Conservation (phyloP, 2,113 vertebrate species). For the Actenoides lindsayi region DNA sequence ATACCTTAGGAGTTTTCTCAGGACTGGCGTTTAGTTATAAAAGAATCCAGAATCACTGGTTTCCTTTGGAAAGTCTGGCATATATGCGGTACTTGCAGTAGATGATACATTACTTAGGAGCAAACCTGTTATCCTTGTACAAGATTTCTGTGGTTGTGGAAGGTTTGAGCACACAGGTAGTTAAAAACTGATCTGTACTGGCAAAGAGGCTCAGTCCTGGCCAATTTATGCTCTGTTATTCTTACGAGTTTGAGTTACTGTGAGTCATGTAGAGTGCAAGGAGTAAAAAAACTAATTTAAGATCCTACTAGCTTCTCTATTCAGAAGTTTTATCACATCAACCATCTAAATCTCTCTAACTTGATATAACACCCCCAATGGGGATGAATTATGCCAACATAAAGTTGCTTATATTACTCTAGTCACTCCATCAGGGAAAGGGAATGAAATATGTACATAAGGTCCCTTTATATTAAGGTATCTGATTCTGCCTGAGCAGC, state of each 20-base stretch:
- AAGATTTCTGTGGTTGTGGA: conserved; percentile 3
- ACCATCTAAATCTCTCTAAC: conserved; percentile 53
- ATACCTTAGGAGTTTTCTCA: neutral
- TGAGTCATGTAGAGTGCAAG: conserved; percentile 33
- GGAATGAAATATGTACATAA: neutral
- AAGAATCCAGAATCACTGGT: neutral
- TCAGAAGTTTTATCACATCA: conserved; percentile 35
- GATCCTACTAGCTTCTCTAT: conserved; percentile 11
- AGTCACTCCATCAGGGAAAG: neutral
- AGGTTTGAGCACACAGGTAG: neutral
- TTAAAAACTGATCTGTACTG: neutral
- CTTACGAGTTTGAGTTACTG: conserved; percentile 33
- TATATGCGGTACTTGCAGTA: neutral
- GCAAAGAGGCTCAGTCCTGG: neutral
- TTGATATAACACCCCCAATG: conserved; percentile 36
- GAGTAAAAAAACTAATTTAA: conserved; percentile 36
- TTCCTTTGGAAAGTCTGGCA: conserved; percentile 20
- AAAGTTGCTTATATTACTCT: neutral
- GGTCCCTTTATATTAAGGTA: neutral
- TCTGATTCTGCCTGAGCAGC: neutral
- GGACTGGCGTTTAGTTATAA: neutral
- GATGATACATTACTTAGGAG: neutral
- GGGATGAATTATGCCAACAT: conserved; percentile 34
- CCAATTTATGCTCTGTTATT: conserved; percentile 41
- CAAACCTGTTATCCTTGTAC: neutral